These are phyloP conservation scores for Cydia strobilella DNA, from an alignment of 1,140 invertebrate genomes.

Conservation along the genomic window DNA sequence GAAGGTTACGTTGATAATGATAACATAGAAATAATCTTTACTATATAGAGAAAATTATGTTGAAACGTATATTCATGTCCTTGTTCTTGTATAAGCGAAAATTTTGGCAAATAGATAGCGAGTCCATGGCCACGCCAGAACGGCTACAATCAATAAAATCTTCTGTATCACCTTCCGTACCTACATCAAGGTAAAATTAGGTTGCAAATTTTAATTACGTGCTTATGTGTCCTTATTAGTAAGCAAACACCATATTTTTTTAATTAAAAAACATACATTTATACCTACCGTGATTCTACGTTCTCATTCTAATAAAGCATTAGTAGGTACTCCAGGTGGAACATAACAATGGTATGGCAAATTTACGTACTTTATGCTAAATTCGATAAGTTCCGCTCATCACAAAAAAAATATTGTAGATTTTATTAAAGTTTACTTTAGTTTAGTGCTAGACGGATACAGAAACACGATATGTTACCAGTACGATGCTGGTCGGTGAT, in stretches of 20 bases:
- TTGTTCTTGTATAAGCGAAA: not conserved
- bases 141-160: not conserved
- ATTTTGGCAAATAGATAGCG: not conserved
- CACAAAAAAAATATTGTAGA: too few relatives aligned
- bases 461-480: not conserved
- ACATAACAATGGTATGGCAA: not conserved
- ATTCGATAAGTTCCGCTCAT: not conserved
- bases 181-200: slow-evolving; percentile 9
- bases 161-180: slow-evolving; percentile 2
- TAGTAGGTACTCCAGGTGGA: not conserved
- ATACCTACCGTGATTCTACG: not conserved
- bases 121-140: slow-evolving; percentile 2
- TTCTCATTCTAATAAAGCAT: not conserved
- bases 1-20: slow-evolving; percentile 72
- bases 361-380: not conserved
- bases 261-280: not conserved
- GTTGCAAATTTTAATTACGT: not conserved
- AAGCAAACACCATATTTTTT: too few relatives aligned
- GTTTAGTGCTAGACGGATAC: not conserved
- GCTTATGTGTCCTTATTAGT: not conserved
- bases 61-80: not conserved
- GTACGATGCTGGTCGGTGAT: not conserved
- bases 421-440: too few relatives aligned
- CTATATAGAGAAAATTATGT: not conserved
- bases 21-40: slow-evolving; percentile 7